phyloP scores from a whole-genome alignment of 2,888 invertebrate genomes.

The Celastrina argiolus region DNA sequence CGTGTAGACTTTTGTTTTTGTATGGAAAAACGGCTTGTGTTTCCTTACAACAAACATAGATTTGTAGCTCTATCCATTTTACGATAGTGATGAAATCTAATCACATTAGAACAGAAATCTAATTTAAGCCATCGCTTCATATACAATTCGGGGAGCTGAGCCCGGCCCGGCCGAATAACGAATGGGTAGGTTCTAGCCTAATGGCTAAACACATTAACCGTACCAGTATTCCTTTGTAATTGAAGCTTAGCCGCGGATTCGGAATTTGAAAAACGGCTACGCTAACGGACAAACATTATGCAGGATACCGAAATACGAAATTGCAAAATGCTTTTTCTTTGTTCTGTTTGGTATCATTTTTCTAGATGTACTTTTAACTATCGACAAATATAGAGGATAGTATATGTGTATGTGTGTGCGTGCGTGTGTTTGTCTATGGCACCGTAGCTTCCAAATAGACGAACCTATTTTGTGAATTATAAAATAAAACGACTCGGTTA shows the following conservation, averaged over 20 bases:
- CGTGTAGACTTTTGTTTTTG: too few relatives aligned
- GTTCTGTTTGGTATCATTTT: background rate
- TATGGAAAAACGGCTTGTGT: too few relatives aligned
- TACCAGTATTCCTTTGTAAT: slow-evolving; percentile 3
- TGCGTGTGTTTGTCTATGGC: too few relatives aligned
- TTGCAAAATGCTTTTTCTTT: background rate
- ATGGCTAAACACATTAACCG: slow-evolving; percentile 7
- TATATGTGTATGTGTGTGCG: too few relatives aligned
- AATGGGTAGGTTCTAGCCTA: background rate
- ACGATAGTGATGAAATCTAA: background rate
- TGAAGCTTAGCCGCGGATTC: slow-evolving; percentile 1
- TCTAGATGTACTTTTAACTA: too few relatives aligned
- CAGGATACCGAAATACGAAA: background rate
- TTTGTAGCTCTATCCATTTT: too few relatives aligned
- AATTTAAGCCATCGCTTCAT: slow-evolving; percentile 8
- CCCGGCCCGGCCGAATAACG: background rate
- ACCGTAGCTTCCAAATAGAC: too few relatives aligned
- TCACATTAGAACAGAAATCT: background rate
- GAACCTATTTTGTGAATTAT: too few relatives aligned
- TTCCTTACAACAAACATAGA: too few relatives aligned
- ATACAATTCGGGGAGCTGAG: background rate
- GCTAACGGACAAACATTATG: background rate
- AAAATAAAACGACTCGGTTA: too few relatives aligned
- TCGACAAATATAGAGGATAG: too few relatives aligned
- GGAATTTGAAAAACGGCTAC: slow-evolving; percentile 4